Base-by-base conservation (phyloP, 2,888 invertebrate species). In the Uropetala carovei region DNA sequence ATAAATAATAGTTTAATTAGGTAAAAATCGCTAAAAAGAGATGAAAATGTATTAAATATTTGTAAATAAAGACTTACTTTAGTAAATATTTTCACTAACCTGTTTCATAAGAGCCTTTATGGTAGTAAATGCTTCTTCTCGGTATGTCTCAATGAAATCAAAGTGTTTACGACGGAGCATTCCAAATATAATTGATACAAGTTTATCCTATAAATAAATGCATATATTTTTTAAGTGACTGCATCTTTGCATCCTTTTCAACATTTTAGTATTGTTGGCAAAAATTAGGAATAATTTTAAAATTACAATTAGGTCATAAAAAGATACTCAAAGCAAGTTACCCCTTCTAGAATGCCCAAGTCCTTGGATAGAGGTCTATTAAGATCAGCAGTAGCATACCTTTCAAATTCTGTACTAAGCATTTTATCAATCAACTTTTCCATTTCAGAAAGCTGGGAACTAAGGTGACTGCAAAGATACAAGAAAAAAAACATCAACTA, bases 341-440 rank as follows among this genome's bases (percentile, higher is more conserved):
- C 96, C 94, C 95, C 95, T 94, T 98, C 98, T 93, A 97, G 96
- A 93, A 97, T 96, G 92, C 96, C 96, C 93, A 95, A 95, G 92
- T 96, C 95, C 94, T 96, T 96, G 93, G 96, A 95, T 10, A 97
- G 96, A 14, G 98, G 98, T 94, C 99, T 96, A 95, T 98, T 99
- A 43, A 99, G 96, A 95, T 99, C 99, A 22, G 97, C 97, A 7
- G 99, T 98, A 92, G 99, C 97, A 95, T 98, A 98, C 93, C 98
- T 97, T 94, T 98, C 97, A 95, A 99, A 99, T 95, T 99, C 99
- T 92, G 98, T 98, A 93, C 97, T 97, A 93, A 99, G 96, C 99
- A 99, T 99, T 95, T 98, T 99, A 94, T 99, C 99, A 93, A 99
- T 99, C 30, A 99, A 96, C 94, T 98, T 97, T 94, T 98, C 98